Conservation (phyloP, 2,113 vertebrate genomes). For the Embiotoca jacksoni region DNA sequence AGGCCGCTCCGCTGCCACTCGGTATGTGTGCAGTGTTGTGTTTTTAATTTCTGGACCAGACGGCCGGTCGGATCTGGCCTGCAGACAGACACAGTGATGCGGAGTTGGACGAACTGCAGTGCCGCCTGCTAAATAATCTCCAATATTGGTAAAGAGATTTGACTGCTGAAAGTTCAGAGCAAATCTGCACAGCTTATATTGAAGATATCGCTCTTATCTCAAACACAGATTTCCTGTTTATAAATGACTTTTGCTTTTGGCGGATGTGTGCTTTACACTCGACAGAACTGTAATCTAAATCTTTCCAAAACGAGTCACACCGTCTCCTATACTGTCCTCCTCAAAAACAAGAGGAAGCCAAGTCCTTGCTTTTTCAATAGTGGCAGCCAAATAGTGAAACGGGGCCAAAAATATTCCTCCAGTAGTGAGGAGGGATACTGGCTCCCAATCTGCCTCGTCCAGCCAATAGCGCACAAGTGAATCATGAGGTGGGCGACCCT, state of each 20-base stretch:
- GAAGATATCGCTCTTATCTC: not conserved
- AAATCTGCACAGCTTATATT: not conserved
- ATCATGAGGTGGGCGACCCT: conserved; percentile 48
- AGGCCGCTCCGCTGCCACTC: not conserved
- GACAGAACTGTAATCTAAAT: not conserved
- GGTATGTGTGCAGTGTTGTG: conserved; percentile 15
- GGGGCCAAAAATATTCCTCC: conserved; percentile 32
- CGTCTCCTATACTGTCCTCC: conserved; percentile 4
- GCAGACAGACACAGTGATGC: conserved; percentile 30
- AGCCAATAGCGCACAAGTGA: conserved; percentile 54
- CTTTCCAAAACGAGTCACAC: not conserved
- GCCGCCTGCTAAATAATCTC: not conserved
- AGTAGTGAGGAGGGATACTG: conserved; percentile 30
- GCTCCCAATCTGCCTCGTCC: conserved; percentile 30
- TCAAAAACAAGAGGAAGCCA: conserved; percentile 29
- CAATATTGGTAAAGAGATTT: not conserved
- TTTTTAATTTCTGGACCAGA: conserved; percentile 22
- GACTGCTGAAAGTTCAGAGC: not conserved
- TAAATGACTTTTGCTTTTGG: not conserved
- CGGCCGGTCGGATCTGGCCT: conserved; percentile 27
- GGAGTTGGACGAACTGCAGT: conserved; percentile 13
- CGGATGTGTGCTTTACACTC: not conserved
- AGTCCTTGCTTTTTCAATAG: conserved; percentile 30
- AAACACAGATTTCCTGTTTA: not conserved
- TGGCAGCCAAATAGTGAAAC: conserved; percentile 27